Base-by-base conservation (phyloP, 2,888 invertebrate species). In the Drosophila hamatofila region DNA sequence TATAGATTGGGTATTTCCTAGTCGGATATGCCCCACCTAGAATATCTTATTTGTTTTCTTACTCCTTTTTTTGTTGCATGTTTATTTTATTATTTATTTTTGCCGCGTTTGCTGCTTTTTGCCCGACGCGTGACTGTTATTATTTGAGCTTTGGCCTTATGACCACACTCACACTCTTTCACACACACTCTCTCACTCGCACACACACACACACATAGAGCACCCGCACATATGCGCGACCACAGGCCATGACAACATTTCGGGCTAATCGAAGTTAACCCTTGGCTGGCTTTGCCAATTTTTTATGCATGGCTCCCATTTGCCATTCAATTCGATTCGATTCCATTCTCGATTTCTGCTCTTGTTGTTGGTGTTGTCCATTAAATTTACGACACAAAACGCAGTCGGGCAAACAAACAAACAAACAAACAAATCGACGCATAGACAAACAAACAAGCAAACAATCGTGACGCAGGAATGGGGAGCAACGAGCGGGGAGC, bases 181-280 rank as follows among this genome's bases (percentile, higher is more conserved):
- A 70, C 55, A 63, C 63, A 72, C 57, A 67, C 25, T 35, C 46
- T 46, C 58, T 48, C 33, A 33, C 44, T 48, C 58, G 48, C 27
- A 18, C 42, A 49, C 37, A 25, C 35, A 18, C 54, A 54, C 58
- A 71, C 27, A 65, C 51, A 54, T 21, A 48, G 44, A 16, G 21
- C 56, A 69, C 70, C 65, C 78, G 67, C 88, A 89, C 84, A 84
- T 83, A 88, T 85, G 89, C 81, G 89, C 88, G 89, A 89, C 89
- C 84, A 89, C 89, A 88, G 88, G 89, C 78, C 85, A 88, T 89
- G 85, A 85, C 88, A 89, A 89, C 85, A 89, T 89, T 88, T 84
- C 66, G 83, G 88, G 86, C 86, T 89, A 86, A 86, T 86, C 86
- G 86, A 86, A 86, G 83, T 85, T 89, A 89, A 88, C 89, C 88